phyloP scores from a whole-genome alignment of 2,113 vertebrate genomes.

The Cephalopholis sonnerati region DNA sequence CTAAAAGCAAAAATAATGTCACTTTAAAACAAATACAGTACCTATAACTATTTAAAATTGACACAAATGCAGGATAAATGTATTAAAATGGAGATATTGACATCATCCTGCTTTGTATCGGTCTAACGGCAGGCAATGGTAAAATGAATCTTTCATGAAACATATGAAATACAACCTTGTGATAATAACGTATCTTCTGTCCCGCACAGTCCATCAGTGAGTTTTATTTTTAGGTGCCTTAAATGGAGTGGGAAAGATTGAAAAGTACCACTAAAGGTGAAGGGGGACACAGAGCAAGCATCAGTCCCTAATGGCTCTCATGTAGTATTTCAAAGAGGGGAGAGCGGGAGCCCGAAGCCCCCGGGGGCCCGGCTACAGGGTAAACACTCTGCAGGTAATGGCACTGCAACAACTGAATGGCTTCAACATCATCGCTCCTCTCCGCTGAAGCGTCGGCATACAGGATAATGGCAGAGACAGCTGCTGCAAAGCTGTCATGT shows the following conservation, averaged over 20 bases:
- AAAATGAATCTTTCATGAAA: neutral
- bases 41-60: neutral
- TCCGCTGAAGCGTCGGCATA: constrained; percentile 27
- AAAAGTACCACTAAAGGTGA: constrained; percentile 50
- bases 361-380: constrained; percentile 5
- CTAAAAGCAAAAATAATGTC: neutral
- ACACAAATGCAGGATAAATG: neutral
- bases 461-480: constrained; percentile 27
- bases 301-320: constrained; percentile 68
- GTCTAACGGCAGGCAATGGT: neutral
- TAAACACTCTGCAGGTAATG: constrained; percentile 75
- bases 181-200: neutral
- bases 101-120: neutral
- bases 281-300: constrained; percentile 37
- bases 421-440: constrained; percentile 27
- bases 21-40: neutral
- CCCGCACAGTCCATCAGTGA: constrained; percentile 24
- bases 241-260: constrained; percentile 50
- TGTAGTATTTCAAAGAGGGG: constrained; percentile 67
- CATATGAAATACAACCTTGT: constrained; percentile 1
- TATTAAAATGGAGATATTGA: neutral
- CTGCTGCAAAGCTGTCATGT: constrained; percentile 48
- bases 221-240: constrained; percentile 62
- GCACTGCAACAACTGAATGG: constrained; percentile 35
- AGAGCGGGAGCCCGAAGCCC: constrained; percentile 29